Evolutionary conservation across 2,113 vertebrate genomes (phyloP).

Genomic region (Lagenorhynchus albirostris): DNA sequence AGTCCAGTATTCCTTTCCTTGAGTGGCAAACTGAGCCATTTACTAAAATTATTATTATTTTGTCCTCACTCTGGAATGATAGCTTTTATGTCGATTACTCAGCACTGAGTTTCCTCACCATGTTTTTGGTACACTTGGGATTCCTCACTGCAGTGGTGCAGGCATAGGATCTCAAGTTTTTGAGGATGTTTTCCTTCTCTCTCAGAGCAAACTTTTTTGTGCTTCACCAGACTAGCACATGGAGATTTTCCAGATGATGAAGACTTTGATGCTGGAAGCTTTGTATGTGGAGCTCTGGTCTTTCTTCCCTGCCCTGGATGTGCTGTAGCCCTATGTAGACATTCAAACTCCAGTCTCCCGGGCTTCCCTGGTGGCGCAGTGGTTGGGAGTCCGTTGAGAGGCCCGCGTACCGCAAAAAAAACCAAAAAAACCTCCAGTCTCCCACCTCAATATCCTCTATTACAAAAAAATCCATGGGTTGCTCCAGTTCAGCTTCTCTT

Average conservation of each 20-base stretch:
- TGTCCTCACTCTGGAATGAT: not conserved
- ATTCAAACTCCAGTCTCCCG: not conserved
- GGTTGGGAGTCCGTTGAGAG: too few species aligned
- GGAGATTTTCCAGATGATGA: not conserved
- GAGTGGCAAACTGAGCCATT: not conserved
- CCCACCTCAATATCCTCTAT: not conserved
- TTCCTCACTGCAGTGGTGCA: not conserved
- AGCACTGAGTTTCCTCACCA: not conserved
- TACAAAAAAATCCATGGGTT: not conserved
- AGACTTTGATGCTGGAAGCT: not conserved
- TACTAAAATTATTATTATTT: not conserved
- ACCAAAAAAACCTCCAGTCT: not conserved
- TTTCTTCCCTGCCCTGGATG: not conserved
- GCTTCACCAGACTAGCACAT: not conserved
- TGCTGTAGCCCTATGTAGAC: too few species aligned
- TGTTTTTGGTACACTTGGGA: not conserved
- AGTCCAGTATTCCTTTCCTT: not conserved
- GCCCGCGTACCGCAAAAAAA: too few species aligned
- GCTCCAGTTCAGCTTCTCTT: not conserved
- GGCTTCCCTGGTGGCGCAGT: too few species aligned
- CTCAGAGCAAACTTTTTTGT: not conserved
- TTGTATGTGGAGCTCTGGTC: not conserved
- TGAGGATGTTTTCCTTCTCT: not conserved
- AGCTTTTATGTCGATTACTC: not conserved
- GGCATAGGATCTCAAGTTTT: not conserved